These are phyloP conservation scores for Homarus americanus DNA, from an alignment of 1,140 invertebrate genomes.

Conservation along the genomic window DNA sequence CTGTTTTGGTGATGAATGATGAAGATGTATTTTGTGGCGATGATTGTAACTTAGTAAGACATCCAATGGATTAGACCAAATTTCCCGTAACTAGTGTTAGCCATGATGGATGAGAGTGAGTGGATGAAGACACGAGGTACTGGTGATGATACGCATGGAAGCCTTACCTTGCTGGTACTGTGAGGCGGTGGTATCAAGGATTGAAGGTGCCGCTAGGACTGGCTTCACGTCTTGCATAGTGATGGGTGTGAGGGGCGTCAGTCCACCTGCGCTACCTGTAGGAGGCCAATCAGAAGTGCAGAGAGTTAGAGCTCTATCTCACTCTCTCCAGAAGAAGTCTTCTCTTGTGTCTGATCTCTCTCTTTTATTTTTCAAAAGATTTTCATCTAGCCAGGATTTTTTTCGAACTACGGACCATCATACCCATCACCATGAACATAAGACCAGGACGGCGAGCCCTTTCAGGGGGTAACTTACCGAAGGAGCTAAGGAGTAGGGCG, in stretches of 20 bases:
- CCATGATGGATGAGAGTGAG: background rate
- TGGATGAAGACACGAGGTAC: background rate
- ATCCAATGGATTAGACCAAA: background rate
- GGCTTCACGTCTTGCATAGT: slow-evolving; percentile 89
- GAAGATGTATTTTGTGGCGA: background rate
- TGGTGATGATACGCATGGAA: background rate
- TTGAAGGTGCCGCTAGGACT: slow-evolving; percentile 79
- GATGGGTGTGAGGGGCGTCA: slow-evolving; percentile 87
- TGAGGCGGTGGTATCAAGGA: slow-evolving; percentile 80
- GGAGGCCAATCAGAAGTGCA: slow-evolving; percentile 33
- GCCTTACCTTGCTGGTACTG: slow-evolving; percentile 82
- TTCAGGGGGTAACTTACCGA: slow-evolving; percentile 33
- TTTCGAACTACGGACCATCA: slow-evolving; percentile 53
- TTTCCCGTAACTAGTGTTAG: background rate
- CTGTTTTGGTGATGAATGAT: background rate
- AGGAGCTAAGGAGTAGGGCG: background rate
- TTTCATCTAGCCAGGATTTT: slow-evolving; percentile 21
- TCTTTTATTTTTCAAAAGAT: background rate
- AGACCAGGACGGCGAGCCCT: slow-evolving; percentile 7
- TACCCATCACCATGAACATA: slow-evolving; percentile 66
- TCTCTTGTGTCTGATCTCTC: background rate
- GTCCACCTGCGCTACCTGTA: slow-evolving; percentile 80
- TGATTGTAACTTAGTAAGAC: background rate
- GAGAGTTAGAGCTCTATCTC: slow-evolving; percentile 29
- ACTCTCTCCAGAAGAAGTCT: background rate